Evolutionary conservation across 2,113 vertebrate genomes (phyloP).

Genomic region (Hypocryptadius cinnamomeus): DNA sequence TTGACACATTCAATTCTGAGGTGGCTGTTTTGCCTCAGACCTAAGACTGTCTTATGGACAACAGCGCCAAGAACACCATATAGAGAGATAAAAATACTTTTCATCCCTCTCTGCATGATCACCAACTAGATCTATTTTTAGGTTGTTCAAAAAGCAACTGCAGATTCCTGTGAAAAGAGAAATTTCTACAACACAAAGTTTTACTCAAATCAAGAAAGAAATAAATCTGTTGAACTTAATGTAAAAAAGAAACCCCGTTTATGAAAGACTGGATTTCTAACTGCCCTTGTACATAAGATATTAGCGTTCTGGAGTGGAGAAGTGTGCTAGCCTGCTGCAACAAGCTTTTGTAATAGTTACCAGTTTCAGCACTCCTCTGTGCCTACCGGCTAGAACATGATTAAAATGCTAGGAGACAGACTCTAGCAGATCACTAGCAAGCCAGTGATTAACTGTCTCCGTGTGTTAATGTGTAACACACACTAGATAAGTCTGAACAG

Average conservation of each 20-base stretch:
- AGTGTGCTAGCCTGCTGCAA: background rate
- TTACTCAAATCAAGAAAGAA: background rate
- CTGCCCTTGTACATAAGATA: background rate
- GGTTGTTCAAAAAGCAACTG: background rate
- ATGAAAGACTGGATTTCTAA: background rate
- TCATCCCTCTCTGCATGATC: background rate
- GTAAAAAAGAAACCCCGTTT: background rate
- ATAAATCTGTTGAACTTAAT: background rate
- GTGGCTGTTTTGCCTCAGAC: slow-evolving; percentile 6
- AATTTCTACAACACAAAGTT: background rate
- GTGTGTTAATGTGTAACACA: background rate
- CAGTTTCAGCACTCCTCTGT: background rate
- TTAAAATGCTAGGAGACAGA: background rate
- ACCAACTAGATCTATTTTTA: background rate
- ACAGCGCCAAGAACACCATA: background rate
- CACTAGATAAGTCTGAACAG: background rate
- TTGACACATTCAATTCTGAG: background rate
- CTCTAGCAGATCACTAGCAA: background rate
- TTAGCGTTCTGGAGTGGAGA: background rate
- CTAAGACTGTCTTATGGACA: background rate
- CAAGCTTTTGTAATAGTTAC: background rate
- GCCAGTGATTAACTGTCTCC: background rate
- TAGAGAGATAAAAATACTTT: background rate
- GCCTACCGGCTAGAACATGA: background rate
- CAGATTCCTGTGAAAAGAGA: background rate